Conservation (phyloP, 2,113 vertebrate species). For the Myotis davidii region DNA sequence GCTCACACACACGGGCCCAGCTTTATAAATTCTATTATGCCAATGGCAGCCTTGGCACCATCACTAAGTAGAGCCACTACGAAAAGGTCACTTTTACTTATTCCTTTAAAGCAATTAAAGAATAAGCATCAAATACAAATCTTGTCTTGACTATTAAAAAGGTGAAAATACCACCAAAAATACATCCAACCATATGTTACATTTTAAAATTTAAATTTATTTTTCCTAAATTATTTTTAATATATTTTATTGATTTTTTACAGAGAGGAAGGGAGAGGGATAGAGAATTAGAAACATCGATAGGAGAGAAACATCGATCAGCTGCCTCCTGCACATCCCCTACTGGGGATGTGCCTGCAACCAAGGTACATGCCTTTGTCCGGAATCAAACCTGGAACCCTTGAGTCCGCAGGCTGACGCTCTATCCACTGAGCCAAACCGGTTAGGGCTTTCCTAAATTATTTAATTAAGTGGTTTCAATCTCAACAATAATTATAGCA, state of each 20-base stretch:
- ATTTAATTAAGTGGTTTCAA: neutral
- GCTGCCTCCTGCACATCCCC: too few species aligned
- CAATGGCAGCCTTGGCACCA: constrained; percentile 70
- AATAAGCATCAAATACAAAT: constrained; percentile 77
- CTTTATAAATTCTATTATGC: constrained; percentile 56
- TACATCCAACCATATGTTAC: neutral
- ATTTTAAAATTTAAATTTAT: neutral
- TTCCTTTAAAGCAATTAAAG: constrained; percentile 81
- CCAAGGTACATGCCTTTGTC: too few species aligned
- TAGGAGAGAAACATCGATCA: too few species aligned
- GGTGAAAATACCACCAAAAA: constrained; percentile 71
- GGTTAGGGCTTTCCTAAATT: neutral
- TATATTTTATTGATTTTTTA: too few species aligned
- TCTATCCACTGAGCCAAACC: too few species aligned
- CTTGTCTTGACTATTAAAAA: constrained; percentile 80
- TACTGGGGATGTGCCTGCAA: too few species aligned
- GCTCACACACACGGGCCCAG: constrained; percentile 37
- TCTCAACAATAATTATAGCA: neutral
- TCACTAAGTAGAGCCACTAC: constrained; percentile 51
- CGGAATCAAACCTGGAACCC: too few species aligned
- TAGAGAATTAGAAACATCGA: too few species aligned
- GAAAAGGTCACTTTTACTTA: constrained; percentile 81
- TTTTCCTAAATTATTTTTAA: neutral
- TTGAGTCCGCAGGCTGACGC: too few species aligned
- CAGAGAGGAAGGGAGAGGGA: too few species aligned